Evolutionary conservation across 2,888 invertebrate genomes (phyloP).

Genomic region (Lingula anatina): DNA sequence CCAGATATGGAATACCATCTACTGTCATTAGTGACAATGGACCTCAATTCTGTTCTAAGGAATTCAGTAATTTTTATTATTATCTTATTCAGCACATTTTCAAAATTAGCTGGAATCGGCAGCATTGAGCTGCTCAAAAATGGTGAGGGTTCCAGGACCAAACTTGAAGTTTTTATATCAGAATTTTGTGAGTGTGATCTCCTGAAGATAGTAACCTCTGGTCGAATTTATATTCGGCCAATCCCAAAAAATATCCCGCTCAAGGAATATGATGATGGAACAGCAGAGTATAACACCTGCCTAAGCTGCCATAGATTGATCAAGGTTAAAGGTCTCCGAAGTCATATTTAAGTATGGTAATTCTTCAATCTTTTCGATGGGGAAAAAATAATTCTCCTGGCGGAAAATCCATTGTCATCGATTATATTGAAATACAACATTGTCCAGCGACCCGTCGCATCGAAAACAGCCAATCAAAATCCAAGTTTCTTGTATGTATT

Average conservation of each 20-base stretch:
- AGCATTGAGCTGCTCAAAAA: not conserved
- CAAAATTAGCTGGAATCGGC: too few relatives aligned
- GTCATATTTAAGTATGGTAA: too few relatives aligned
- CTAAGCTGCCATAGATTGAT: not conserved
- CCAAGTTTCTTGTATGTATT: too few relatives aligned
- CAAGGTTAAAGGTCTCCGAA: too few relatives aligned
- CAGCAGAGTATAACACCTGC: not conserved
- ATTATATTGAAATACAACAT: too few relatives aligned
- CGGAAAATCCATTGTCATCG: too few relatives aligned
- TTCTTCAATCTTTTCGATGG: too few relatives aligned
- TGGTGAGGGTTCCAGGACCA: not conserved
- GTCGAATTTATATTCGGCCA: not conserved
- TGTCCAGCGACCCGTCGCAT: too few relatives aligned
- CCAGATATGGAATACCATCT: constrained; percentile 6
- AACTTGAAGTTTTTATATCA: not conserved
- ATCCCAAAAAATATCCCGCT: not conserved
- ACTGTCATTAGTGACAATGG: constrained; percentile 7
- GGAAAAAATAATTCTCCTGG: too few relatives aligned
- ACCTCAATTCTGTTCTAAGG: constrained; percentile 4
- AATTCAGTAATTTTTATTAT: too few relatives aligned
- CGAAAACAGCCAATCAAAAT: too few relatives aligned
- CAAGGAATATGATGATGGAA: not conserved
- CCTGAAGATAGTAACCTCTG: not conserved
- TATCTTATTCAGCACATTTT: too few relatives aligned
- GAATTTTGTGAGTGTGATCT: not conserved